phyloP scores from a whole-genome alignment of 2,113 vertebrate genomes.

The Oryzias woworae region DNA sequence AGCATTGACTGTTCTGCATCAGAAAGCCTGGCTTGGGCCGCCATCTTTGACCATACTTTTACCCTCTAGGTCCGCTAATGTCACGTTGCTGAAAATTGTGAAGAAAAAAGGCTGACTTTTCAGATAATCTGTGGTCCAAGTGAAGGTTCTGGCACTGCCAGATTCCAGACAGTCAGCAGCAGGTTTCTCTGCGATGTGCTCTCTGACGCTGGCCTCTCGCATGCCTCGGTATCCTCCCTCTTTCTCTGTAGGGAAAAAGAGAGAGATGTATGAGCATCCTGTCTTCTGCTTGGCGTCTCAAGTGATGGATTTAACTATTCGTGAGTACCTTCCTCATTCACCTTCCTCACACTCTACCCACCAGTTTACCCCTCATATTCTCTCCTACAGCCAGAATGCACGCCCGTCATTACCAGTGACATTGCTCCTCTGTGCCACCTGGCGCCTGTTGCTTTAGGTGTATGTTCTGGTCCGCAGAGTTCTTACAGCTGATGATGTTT shows the following conservation, averaged over 20 bases:
- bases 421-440: slow-evolving; percentile 74
- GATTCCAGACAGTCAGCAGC: not conserved
- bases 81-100: too few relatives aligned
- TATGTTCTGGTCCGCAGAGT: slow-evolving; percentile 87
- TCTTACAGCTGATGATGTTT: slow-evolving; percentile 70
- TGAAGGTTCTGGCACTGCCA: not conserved
- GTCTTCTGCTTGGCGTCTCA: slow-evolving; percentile 99
- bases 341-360: slow-evolving; percentile 30
- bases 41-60: too few relatives aligned
- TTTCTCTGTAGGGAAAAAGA: slow-evolving; percentile 99
- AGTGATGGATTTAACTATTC: slow-evolving; percentile 99
- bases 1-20: too few relatives aligned
- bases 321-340: slow-evolving; percentile 97
- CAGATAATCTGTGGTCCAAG: not conserved
- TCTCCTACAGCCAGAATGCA: slow-evolving; percentile 76
- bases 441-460: slow-evolving; percentile 82
- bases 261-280: slow-evolving; percentile 99
- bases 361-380: slow-evolving; percentile 71
- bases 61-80: too few relatives aligned
- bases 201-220: slow-evolving; percentile 97
- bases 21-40: too few relatives aligned
- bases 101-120: too few relatives aligned
- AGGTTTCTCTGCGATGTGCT: slow-evolving; percentile 6
- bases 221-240: slow-evolving; percentile 90
- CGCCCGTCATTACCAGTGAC: slow-evolving; percentile 65